Evolutionary conservation across 2,797 vertebrate genomes (phyloP), one percentile per base, ranked within the genome.

Genomic region (Siniperca undulata): DNA sequence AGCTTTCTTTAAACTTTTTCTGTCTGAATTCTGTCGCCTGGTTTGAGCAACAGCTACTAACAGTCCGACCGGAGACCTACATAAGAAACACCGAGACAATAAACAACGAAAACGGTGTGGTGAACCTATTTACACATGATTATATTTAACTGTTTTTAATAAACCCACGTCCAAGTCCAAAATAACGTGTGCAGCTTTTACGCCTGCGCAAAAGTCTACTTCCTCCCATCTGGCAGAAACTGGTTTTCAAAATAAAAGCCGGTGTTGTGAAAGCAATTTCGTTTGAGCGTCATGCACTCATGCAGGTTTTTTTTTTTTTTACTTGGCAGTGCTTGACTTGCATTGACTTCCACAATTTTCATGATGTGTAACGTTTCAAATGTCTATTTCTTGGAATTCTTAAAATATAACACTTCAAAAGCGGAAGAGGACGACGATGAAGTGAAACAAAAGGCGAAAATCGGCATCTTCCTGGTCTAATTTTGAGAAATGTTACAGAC

Each of bases 171-270:
- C 1, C 2, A 24, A 20, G 5, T 34, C 22, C 7, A 91, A 84
- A 89, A 91, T 36, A 89, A 89, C 85, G 58, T 80, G 82, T 64
- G 82, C 0, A 0, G 0, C 6, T 7, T 0, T 0, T 6, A 81
- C 86, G 83, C 90, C 0, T 90, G 93, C 86, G 90, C 86, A 72
- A 0, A 38, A 0, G 0, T 4, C 0, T 0, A n/a, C 19, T 64
- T 71, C 36, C 77, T 53, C 12, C 22, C 2, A 0, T 10, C 0
- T 1, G 19, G 14, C 0, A 0, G 13, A 36, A 1, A 8, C 0
- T 0, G 9, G 3, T 14, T 86, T 91, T 91, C 90, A 91, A 81
- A 91, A 84, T 90, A 91, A 91, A 85, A 85, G 83, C 16, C 0
- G 4, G 36, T 7, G 30, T 10, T n/a, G 22, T 34, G 19, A 24